Evolutionary conservation across 2,888 invertebrate genomes (phyloP), one percentile per base, ranked within the genome.

Genomic region (Sinodicranocentrus sp.): DNA sequence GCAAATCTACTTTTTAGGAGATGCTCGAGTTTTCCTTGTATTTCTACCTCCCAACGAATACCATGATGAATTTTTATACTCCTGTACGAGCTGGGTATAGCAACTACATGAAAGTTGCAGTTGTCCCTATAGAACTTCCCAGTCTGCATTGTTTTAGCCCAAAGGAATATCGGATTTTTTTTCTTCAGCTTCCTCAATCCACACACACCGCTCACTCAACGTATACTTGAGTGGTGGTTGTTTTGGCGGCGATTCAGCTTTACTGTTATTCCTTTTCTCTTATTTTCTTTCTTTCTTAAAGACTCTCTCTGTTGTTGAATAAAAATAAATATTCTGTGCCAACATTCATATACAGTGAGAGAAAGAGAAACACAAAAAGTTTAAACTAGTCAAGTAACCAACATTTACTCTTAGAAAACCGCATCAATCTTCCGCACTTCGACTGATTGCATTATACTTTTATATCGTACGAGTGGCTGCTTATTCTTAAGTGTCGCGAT

Each of bases 181-280:
- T 44, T n/a, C n/a, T 70, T 43, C 52, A 73, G 57, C 71, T 80
- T 67, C 57, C 67, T 65, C 43, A 68, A 68, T 43, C 44, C 68
- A 15, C 65, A 65, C 65, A 76, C 65, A 33, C 39, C 25, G 28
- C 54, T 65, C 76, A 67, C 48, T 75, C 59, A 59, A 68, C 77
- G 26, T 59, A 44, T 43, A 43, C 57, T 77, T 68, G 67, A 77
- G 77, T 72, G 67, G 77, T 72, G 67, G 72, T 67, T 72, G 52
- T 80, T 72, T 73, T 80, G 80, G 80, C 80, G 73, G 73, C 26
- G 72, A 67, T 80, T 80, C 80, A 80, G 80, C 52, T 23, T 57
- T 25, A 28, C 43, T 76, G 23, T 39, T 54, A 61, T 48, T 15
- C 39, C 13, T 48, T 57, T 39, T 48, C 19, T 43, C 39, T 19